Evolutionary conservation across 2,888 invertebrate genomes (phyloP).

Genomic region (Xestia xanthographa): DNA sequence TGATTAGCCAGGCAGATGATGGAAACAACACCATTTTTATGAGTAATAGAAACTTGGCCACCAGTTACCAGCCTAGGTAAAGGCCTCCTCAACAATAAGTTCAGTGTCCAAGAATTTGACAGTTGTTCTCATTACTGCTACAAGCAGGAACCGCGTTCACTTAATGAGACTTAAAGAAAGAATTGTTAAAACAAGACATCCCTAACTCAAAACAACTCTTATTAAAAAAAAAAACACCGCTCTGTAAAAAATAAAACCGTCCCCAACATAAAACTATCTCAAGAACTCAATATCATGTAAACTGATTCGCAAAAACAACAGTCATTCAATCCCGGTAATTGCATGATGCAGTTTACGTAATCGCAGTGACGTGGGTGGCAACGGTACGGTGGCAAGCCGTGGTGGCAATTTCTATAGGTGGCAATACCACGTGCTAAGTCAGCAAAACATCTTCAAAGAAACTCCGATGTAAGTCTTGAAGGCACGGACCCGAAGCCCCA

Average conservation of each 20-base stretch:
- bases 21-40: background rate
- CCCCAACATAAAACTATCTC: background rate
- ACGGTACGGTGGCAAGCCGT: slow-evolving; percentile 67
- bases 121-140: background rate
- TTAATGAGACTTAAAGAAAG: background rate
- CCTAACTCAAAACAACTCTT: background rate
- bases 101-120: background rate
- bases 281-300: background rate
- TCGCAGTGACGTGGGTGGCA: slow-evolving; percentile 70
- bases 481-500: slow-evolving; percentile 44
- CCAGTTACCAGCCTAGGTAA: background rate
- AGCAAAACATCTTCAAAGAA: slow-evolving; percentile 78
- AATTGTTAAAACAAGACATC: background rate
- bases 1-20: too few relatives aligned
- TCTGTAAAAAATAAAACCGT: background rate
- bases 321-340: slow-evolving; percentile 37
- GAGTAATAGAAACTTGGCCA: too few relatives aligned
- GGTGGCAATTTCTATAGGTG: slow-evolving; percentile 61
- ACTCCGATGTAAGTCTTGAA: slow-evolving; percentile 71
- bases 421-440: slow-evolving; percentile 67
- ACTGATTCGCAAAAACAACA: slow-evolving; percentile 26
- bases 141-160: background rate
- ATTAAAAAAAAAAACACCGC: background rate
- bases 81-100: background rate
- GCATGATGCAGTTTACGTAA: slow-evolving; percentile 57